phyloP scores from a whole-genome alignment of 2,888 invertebrate species.

The Pedicia rivosa region DNA sequence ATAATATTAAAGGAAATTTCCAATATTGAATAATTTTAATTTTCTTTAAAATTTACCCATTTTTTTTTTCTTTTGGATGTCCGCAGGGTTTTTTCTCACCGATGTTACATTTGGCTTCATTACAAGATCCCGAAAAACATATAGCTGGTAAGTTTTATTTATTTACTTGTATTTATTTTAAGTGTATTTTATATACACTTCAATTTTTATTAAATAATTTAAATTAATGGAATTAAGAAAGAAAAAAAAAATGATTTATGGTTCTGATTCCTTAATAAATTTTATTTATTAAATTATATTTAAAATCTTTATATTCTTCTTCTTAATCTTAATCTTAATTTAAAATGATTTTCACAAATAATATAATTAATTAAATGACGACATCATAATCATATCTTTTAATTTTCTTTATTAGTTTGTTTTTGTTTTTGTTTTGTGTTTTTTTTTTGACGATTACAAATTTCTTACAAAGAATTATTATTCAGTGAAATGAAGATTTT shows the following conservation, averaged over 20 bases:
- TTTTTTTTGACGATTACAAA: too few relatives aligned
- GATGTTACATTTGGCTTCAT: constrained; percentile 13
- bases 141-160: constrained; percentile 12
- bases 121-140: constrained; percentile 14
- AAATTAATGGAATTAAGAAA: too few relatives aligned
- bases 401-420: too few relatives aligned
- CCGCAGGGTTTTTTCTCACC: constrained; percentile 13
- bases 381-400: too few relatives aligned
- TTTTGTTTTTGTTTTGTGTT: too few relatives aligned
- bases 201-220: background rate
- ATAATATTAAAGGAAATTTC: constrained; percentile 1
- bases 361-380: too few relatives aligned
- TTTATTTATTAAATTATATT: background rate
- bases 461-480: too few relatives aligned
- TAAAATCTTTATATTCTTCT: too few relatives aligned
- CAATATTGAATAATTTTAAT: constrained; percentile 1
- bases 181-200: background rate
- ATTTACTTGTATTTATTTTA: constrained; percentile 4
- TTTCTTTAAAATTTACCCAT: background rate
- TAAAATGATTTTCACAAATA: too few relatives aligned
- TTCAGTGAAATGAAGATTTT: constrained; percentile 3
- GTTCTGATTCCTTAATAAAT: too few relatives aligned
- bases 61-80: constrained; percentile 3
- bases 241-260: too few relatives aligned
- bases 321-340: too few relatives aligned